phyloP scores from a whole-genome alignment of 2,888 invertebrate genomes.

The Drosophila percnosoma region DNA sequence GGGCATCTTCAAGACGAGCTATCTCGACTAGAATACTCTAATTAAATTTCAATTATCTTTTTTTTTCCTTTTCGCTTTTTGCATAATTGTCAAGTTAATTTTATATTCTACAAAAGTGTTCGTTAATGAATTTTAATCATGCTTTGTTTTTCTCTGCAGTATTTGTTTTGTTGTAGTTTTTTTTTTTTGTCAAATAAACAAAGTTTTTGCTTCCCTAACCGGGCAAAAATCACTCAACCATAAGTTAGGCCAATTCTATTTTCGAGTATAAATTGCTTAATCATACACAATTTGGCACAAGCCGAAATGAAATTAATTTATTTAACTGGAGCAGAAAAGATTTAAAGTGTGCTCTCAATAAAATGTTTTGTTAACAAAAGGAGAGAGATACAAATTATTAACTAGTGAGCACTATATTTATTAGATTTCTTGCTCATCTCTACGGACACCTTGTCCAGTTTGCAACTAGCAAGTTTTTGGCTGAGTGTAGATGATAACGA shows the following conservation, averaged over 20 bases:
- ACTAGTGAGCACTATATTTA: neutral
- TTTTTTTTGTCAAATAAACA: neutral
- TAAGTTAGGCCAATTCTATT: neutral
- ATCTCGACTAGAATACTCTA: neutral
- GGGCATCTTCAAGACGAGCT: neutral
- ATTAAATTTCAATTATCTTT: neutral
- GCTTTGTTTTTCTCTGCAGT: neutral
- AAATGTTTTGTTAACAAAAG: no score
- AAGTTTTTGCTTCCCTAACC: neutral
- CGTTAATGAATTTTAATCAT: neutral
- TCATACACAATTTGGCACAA: neutral
- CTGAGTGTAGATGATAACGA: conserved; percentile 54
- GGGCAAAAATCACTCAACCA: neutral
- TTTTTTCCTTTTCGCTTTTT: neutral
- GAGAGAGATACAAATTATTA: neutral
- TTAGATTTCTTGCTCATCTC: neutral
- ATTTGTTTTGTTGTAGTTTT: neutral
- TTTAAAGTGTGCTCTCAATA: neutral
- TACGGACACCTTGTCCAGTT: neutral
- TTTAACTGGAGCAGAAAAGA: neutral
- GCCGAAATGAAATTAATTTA: neutral
- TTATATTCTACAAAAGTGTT: no score
- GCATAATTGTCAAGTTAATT: neutral
- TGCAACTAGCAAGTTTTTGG: neutral
- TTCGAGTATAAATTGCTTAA: neutral